Evolutionary conservation across 2,797 vertebrate genomes (phyloP), one percentile per base, ranked within the genome.

Genomic region (Podarcis lilfordi): DNA sequence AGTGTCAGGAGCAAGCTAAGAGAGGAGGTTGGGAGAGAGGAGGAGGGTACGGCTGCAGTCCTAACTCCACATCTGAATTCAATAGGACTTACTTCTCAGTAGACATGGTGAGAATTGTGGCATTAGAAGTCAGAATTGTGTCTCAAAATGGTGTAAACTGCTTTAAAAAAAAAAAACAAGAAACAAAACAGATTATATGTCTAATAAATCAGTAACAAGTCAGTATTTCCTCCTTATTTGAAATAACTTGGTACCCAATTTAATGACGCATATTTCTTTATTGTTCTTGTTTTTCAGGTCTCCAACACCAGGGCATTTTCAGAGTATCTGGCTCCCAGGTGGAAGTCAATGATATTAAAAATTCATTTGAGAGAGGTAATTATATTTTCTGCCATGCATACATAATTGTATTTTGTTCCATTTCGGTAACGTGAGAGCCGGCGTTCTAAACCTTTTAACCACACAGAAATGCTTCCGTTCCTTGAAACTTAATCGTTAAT

Each of bases 301-400:
- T 99, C 93, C 99, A 99, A 95, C 99, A 99, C 96, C 99, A 99
- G 94, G 99, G 99, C 90, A 99, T 99, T 96, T 99, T 99, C 94
- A 97, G 99, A 93, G 98, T 99, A 4, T 97, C 99, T 90, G 99
- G 99, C 91, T 99, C 99, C 88, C 99, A 99, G 95, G 97, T 99
- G 95, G 99, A 99, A 97, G 98, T 99, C 96, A 99, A 99, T 91
- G 99, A 99, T 95, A 99, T 99, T 96, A 99, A 99, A 97, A 99
- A 99, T 96, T 99, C 99, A 19, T 99, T 99, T 95, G 99, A 99
- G 95, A 98, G 99, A 99, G 99, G 99, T 99, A 96, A 98, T 88
- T 92, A 83, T 68, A n/a, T 89, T 88, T 91, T 92, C 66, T 23
- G 91, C 87, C 90, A 88, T 80, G 55, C 66, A 80, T 84, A 43